phyloP scores from a whole-genome alignment of 2,113 vertebrate species.

The Cottus gobio region DNA sequence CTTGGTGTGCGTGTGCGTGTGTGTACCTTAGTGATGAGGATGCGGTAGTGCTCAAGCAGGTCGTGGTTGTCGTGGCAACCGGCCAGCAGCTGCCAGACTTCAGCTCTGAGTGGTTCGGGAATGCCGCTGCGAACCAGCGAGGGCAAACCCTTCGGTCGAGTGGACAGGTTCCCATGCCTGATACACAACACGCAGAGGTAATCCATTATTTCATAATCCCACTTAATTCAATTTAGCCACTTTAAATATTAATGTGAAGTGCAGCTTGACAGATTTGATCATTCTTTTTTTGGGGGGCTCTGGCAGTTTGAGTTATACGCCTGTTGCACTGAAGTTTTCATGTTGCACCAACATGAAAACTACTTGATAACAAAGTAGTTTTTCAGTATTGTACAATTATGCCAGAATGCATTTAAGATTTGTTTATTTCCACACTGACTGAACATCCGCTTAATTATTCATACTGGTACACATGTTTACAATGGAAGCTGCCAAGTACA shows the following conservation, averaged over 20 bases:
- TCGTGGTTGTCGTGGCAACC: constrained; percentile 94
- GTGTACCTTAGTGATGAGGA: constrained; percentile 95
- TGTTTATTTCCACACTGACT: not conserved
- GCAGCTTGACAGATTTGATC: constrained; percentile 15
- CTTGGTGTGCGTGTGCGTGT: not conserved
- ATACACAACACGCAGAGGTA: constrained; percentile 24
- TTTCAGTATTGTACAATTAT: not conserved
- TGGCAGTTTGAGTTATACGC: not conserved
- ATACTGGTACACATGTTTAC: not conserved
- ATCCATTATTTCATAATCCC: constrained; percentile 24
- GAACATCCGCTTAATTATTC: not conserved
- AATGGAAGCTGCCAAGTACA: not conserved
- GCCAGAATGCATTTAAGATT: not conserved
- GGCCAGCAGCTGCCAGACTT: constrained; percentile 97
- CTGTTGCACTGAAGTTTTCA: not conserved
- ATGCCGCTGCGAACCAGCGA: constrained; percentile 91
- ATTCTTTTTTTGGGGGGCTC: not conserved
- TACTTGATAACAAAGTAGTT: not conserved
- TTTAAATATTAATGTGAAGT: constrained; percentile 31
- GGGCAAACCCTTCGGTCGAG: constrained; percentile 90
- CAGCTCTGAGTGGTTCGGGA: constrained; percentile 95
- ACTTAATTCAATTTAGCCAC: constrained; percentile 12
- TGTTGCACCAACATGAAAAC: not conserved
- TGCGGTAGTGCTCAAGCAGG: constrained; percentile 93
- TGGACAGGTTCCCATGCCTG: constrained; percentile 94